These are phyloP conservation scores for Mionectes macconnelli DNA, from an alignment of 2,113 vertebrate genomes.

Conservation along the genomic window DNA sequence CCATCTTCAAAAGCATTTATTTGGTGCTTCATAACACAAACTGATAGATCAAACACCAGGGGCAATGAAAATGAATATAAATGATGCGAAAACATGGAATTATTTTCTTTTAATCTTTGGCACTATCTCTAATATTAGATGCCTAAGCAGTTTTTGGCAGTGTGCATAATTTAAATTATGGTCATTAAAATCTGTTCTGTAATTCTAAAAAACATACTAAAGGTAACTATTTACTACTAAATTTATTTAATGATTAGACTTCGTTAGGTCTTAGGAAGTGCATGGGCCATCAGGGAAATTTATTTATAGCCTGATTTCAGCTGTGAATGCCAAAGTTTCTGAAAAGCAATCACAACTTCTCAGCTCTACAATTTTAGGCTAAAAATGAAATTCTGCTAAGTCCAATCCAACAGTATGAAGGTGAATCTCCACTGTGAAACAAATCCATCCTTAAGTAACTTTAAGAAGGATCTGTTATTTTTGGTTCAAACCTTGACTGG, in stretches of 20 bases:
- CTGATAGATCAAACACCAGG: conserved; percentile 61
- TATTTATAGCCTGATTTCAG: not conserved
- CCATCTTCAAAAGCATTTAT: conserved; percentile 46
- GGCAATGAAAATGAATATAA: conserved; percentile 42
- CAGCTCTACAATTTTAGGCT: not conserved
- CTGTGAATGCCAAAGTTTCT: not conserved
- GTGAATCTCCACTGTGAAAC: not conserved
- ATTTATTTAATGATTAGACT: not conserved
- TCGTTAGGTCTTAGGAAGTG: not conserved
- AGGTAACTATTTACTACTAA: not conserved
- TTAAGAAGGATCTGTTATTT: not conserved
- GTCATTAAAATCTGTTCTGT: not conserved
- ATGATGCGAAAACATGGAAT: conserved; percentile 13
- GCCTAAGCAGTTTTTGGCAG: not conserved
- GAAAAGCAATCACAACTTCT: not conserved
- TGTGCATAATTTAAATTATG: not conserved
- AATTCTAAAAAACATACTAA: not conserved
- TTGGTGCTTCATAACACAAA: conserved; percentile 26
- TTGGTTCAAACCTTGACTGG: not conserved
- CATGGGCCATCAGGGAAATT: not conserved
- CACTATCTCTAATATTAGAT: not conserved
- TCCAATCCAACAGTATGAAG: not conserved
- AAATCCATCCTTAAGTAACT: not conserved
- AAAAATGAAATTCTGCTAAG: not conserved
- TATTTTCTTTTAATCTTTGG: conserved; percentile 33